phyloP scores from a whole-genome alignment of 1,140 invertebrate genomes.

The Euglossa dilemma region DNA sequence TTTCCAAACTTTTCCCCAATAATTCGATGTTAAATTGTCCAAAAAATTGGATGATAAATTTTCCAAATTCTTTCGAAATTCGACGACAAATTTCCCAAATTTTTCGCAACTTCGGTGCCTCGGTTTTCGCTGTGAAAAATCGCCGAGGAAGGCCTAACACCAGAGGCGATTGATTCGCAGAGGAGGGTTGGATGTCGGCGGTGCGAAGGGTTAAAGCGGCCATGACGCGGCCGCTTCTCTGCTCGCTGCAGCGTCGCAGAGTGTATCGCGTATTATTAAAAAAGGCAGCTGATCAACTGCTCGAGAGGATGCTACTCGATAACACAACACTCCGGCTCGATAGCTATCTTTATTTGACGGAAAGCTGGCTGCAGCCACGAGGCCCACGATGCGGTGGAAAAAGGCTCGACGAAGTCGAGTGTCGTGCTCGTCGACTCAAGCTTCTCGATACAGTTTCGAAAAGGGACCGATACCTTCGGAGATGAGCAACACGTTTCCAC shows the following conservation, averaged over 20 bases:
- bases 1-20: no score
- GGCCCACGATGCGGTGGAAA: background rate
- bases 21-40: no score
- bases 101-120: no score
- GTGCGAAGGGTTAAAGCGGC: conserved; percentile 1
- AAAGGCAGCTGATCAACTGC: conserved; percentile 40
- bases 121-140: no score
- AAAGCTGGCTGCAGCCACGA: background rate
- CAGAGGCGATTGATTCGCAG: background rate
- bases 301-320: conserved; percentile 48
- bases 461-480: conserved; percentile 30
- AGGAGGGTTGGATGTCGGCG: no score
- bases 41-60: no score
- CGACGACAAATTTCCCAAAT: no score
- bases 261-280: conserved; percentile 40
- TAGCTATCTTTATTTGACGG: conserved; percentile 51
- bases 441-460: conserved; percentile 50
- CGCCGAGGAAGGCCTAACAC: no score
- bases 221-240: background rate
- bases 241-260: background rate
- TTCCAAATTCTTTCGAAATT: no score
- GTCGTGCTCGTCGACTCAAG: conserved; percentile 33
- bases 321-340: conserved; percentile 52
- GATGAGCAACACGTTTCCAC: background rate
- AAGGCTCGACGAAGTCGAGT: conserved; percentile 41